A percentile compares a stretch with the other conserved stretches of the same genome.
Conservation (phyloP, 2,888 invertebrate species). For the Lampropteryx suffumata region DNA sequence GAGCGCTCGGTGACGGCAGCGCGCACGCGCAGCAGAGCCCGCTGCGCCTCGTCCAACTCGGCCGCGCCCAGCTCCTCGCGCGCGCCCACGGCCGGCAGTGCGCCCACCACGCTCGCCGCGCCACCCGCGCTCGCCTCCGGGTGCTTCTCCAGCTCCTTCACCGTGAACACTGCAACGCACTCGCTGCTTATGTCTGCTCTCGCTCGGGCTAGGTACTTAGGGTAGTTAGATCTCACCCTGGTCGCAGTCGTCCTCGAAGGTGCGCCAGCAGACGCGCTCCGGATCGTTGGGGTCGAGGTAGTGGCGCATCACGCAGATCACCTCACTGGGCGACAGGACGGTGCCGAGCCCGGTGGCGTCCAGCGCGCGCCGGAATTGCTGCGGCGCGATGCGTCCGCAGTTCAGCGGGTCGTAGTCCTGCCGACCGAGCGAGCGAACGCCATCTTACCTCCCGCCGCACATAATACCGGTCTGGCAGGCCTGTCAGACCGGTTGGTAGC, state of each 20-base stretch:
- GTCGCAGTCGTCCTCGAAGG: slow-evolving; percentile 90
- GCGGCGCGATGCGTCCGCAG: slow-evolving; percentile 86
- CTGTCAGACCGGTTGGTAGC: too few relatives aligned
- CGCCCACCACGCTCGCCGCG: slow-evolving; percentile 72
- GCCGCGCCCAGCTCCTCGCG: slow-evolving; percentile 51
- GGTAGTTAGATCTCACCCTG: slow-evolving; percentile 79
- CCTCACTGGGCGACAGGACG: slow-evolving; percentile 84
- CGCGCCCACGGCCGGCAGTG: slow-evolving; percentile 76
- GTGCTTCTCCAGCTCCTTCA: slow-evolving; percentile 86
- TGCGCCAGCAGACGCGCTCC: slow-evolving; percentile 87
- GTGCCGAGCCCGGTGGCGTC: slow-evolving; percentile 85
- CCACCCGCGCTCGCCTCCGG: slow-evolving; percentile 72
- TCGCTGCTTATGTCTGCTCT: too few relatives aligned
- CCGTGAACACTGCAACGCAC: slow-evolving; percentile 80
- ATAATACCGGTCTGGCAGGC: too few relatives aligned
- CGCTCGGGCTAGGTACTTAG: too few relatives aligned
- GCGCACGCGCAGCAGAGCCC: slow-evolving; percentile 84
- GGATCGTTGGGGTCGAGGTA: slow-evolving; percentile 89
- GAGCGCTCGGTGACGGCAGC: slow-evolving; percentile 84
- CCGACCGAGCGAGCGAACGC: too few relatives aligned
- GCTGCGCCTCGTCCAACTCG: slow-evolving; percentile 82
- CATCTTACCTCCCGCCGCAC: too few relatives aligned
- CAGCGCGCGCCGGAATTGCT: slow-evolving; percentile 88
- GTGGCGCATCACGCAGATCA: slow-evolving; percentile 84
- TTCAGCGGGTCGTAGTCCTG: slow-evolving; percentile 88